Conservation (phyloP, 2,888 invertebrate species). For the Rhagophthalmus giganteus region DNA sequence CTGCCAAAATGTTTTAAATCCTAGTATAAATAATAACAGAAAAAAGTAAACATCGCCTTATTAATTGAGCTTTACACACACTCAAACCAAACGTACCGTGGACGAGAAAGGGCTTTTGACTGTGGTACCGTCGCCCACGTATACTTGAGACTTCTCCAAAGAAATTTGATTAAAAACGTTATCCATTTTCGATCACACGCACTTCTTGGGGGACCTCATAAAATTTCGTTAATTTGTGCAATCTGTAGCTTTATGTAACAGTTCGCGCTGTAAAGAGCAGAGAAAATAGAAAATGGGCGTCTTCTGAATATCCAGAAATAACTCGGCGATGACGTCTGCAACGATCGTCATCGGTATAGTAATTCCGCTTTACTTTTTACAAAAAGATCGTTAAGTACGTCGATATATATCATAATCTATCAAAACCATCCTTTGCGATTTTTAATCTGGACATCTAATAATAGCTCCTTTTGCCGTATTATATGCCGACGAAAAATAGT, state of each 20-base stretch:
- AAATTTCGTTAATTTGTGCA: conserved; percentile 3
- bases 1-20: background rate
- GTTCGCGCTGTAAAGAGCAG: conserved; percentile 8
- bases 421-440: too few relatives aligned
- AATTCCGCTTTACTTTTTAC: too few relatives aligned
- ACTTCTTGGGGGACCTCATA: too few relatives aligned
- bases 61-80: background rate
- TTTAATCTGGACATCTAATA: too few relatives aligned
- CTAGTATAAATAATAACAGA: background rate
- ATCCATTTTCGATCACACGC: too few relatives aligned
- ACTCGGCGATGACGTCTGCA: conserved; percentile 13
- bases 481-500: too few relatives aligned
- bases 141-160: conserved; percentile 83
- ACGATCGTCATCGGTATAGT: too few relatives aligned
- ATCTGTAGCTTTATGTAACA: conserved; percentile 20
- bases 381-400: too few relatives aligned
- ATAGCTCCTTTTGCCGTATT: too few relatives aligned
- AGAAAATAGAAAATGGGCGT: conserved; percentile 27
- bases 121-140: conserved; percentile 79
- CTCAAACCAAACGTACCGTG: conserved; percentile 64
- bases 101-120: conserved; percentile 80
- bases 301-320: conserved; percentile 29
- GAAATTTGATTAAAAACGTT: conserved; percentile 91
- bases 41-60: background rate
- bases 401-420: too few relatives aligned